Base-by-base conservation (phyloP, 2,888 invertebrate genomes). In the Aporophyla lueneburgensis region DNA sequence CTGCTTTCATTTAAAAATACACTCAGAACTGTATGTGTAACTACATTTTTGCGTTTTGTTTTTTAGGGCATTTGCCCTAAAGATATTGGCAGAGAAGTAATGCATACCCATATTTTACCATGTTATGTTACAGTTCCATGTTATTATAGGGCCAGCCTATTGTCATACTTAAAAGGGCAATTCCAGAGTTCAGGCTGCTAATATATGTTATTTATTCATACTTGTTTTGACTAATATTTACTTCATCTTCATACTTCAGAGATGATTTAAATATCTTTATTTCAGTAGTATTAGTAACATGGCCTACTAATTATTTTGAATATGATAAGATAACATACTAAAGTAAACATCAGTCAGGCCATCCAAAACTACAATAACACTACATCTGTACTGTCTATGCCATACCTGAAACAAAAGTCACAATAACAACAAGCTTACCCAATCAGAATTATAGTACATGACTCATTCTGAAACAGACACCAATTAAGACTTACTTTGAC, bases 401-500 rank as follows among this genome's bases (percentile, higher is more conserved):
- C 63, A 77, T 63, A 14, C n/a, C 49, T 49, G 7, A 66, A 59
- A 67, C 79, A 70, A 70, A 59, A 59, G 53, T 40, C 56, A 63
- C 69, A 54, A 27, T 63, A 46, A 12, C 53, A 72, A 73, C 53
- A 66, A 40, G 33, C 46, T 58, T 74, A 76, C 27, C 70, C 72
- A 82, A 81, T 67, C 56, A 43, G 40, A 67, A 49, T 68, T 46
- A 76, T 9, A 61, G 5, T 56, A 65, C 40, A 77, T 87, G 78
- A 86, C 76, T 78, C 86, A 86, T 86, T 12, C 58, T 74, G 72
- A 46, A 65, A 56, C 10, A 58, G 46, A 68, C n/a, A 56, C 14
- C 27, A 54, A 24, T 56, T 65, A 66, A 62, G 97, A 89, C 98
- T 97, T 82, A 99, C 98, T 96, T 98, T 98, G 61, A 98, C 98